These are phyloP conservation scores for Myopa testacea DNA, from an alignment of 2,888 invertebrate genomes.

Conservation along the genomic window DNA sequence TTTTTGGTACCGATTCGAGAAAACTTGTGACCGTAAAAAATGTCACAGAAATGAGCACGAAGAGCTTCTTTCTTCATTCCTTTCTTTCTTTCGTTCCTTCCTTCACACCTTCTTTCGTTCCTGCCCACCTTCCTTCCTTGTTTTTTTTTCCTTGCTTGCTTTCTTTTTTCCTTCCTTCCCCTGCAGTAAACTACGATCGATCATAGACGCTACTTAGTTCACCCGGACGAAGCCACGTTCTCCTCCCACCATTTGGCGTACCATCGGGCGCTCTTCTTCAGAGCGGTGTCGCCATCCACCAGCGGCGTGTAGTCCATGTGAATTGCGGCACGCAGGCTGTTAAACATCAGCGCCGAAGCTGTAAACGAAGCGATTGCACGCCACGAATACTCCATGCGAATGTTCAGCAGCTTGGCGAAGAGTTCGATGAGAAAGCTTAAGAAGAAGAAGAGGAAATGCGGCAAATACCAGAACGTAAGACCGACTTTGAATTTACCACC, in stretches of 20 bases:
- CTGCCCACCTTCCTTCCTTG: too few species aligned
- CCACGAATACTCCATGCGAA: conserved; percentile 64
- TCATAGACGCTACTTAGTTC: too few species aligned
- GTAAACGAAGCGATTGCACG: conserved; percentile 69
- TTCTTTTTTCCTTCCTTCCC: background rate
- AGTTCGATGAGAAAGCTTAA: conserved; percentile 66
- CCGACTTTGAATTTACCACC: conserved; percentile 63
- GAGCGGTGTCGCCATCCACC: conserved; percentile 60
- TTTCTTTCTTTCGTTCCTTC: background rate
- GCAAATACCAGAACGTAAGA: conserved; percentile 69
- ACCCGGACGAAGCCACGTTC: conserved; percentile 43
- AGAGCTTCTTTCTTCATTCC: too few species aligned
- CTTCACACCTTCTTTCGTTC: too few species aligned
- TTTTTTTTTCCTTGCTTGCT: too few species aligned
- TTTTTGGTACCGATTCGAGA: too few species aligned
- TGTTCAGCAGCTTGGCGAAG: conserved; percentile 62
- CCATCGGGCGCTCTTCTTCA: conserved; percentile 64
- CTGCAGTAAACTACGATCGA: too few species aligned
- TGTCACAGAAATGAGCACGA: too few species aligned
- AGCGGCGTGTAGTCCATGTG: conserved; percentile 67
- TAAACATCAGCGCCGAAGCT: conserved; percentile 73
- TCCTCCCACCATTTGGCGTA: conserved; percentile 65
- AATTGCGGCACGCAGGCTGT: conserved; percentile 72
- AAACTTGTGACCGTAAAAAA: too few species aligned
- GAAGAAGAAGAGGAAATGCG: conserved; percentile 69